Conservation (phyloP, 2,113 vertebrate genomes). For the Hippocampus abdominalis region DNA sequence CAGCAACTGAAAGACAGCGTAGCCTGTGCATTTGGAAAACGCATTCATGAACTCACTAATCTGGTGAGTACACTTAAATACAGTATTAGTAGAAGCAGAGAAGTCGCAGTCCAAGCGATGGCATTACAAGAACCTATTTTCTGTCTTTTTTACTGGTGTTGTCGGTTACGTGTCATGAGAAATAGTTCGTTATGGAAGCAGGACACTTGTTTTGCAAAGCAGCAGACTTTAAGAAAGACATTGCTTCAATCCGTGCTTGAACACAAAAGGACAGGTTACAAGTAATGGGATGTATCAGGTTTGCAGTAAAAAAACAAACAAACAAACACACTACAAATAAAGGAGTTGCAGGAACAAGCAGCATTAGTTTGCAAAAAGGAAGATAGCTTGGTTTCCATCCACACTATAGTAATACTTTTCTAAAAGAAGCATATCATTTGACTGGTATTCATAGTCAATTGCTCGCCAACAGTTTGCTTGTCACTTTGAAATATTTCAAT, state of each 20-base stretch:
- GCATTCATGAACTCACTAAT: neutral
- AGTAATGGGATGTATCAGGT: neutral
- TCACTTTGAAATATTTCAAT: neutral
- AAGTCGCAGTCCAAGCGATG: slow-evolving; percentile 10
- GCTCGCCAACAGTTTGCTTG: neutral
- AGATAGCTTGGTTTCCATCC: slow-evolving; percentile 13
- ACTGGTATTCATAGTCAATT: neutral
- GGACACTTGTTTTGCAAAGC: slow-evolving; percentile 32
- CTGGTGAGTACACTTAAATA: neutral
- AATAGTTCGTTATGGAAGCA: slow-evolving; percentile 35
- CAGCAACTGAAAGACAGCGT: too few species aligned
- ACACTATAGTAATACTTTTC: neutral
- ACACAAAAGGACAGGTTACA: slow-evolving; percentile 50
- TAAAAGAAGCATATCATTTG: neutral
- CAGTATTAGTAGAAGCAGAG: slow-evolving; percentile 60
- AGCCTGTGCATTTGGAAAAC: neutral
- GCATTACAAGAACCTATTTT: slow-evolving; percentile 6
- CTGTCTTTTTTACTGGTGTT: neutral
- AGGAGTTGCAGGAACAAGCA: slow-evolving; percentile 9
- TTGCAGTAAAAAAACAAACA: neutral
- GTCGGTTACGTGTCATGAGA: slow-evolving; percentile 9
- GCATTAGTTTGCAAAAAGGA: slow-evolving; percentile 2
- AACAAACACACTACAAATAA: slow-evolving; percentile 1
- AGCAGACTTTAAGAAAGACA: slow-evolving; percentile 24
- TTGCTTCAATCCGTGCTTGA: slow-evolving; percentile 19